Conservation (phyloP, 64 coral and sea anemone species). For the Trachythela sp. region DNA sequence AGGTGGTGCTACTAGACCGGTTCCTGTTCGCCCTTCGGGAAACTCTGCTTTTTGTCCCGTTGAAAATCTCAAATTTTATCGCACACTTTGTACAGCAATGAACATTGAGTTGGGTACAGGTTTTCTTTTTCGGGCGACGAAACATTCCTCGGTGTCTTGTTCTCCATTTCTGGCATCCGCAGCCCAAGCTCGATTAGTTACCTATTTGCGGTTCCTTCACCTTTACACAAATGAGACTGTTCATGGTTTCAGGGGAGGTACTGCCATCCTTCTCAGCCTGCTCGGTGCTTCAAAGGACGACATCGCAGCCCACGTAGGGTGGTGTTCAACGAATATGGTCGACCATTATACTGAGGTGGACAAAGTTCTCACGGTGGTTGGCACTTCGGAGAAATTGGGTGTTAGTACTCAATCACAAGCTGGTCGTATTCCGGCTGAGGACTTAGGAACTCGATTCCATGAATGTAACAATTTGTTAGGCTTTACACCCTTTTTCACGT, state of each 20-base stretch:
- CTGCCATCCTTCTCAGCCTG: slow-evolving; percentile 36
- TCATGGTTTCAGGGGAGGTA: slow-evolving; percentile 47
- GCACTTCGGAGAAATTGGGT: background rate
- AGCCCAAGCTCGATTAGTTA: slow-evolving; percentile 25
- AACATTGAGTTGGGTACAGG: slow-evolving; percentile 25
- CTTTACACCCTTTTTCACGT: too few relatives aligned
- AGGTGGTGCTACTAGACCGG: background rate
- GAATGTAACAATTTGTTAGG: too few relatives aligned
- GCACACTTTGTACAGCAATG: slow-evolving; percentile 21
- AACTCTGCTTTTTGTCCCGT: slow-evolving; percentile 58
- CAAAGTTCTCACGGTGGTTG: background rate
- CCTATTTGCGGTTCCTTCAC: background rate
- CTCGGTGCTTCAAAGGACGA: slow-evolving; percentile 37
- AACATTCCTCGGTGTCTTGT: background rate
- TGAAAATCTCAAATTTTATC: slow-evolving; percentile 37
- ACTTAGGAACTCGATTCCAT: too few relatives aligned
- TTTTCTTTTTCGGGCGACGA: slow-evolving; percentile 30
- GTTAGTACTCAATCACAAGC: too few relatives aligned
- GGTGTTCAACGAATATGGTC: slow-evolving; percentile 4
- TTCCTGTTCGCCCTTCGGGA: slow-evolving; percentile 17
- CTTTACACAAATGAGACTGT: slow-evolving; percentile 39
- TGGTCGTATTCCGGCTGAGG: too few relatives aligned
- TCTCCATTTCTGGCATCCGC: slow-evolving; percentile 23
- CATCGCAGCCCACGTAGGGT: slow-evolving; percentile 38
- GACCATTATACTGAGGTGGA: slow-evolving; percentile 41